Conservation (phyloP, 2,888 invertebrate species). For the Xestia rhomboidea region DNA sequence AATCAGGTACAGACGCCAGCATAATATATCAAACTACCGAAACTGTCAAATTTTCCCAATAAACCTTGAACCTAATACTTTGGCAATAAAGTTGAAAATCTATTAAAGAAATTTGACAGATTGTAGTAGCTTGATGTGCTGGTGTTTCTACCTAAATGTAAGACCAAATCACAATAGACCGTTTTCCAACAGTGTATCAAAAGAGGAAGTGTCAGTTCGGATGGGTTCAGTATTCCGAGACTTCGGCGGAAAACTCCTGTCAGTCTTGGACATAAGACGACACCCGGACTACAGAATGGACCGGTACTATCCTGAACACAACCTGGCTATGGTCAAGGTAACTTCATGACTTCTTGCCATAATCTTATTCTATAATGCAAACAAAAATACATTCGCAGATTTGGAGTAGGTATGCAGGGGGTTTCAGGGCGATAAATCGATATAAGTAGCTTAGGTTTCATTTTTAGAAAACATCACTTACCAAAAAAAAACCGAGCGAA, state of each 20-base stretch:
- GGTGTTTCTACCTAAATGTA: background rate
- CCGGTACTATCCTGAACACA: conserved; percentile 88
- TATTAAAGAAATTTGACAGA: too few species aligned
- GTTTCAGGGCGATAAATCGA: too few species aligned
- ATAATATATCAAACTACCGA: too few species aligned
- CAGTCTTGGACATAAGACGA: conserved; percentile 79
- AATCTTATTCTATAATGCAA: too few species aligned
- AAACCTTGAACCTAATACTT: too few species aligned
- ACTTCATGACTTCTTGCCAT: background rate
- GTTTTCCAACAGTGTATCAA: conserved; percentile 76
- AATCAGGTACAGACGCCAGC: background rate
- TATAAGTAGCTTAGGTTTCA: too few species aligned
- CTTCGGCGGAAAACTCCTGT: conserved; percentile 82
- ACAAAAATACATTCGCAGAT: background rate
- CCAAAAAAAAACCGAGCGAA: too few species aligned
- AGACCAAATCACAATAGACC: background rate
- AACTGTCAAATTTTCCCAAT: too few species aligned
- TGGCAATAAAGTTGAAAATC: too few species aligned
- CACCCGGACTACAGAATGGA: conserved; percentile 85
- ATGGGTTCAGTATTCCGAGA: conserved; percentile 87
- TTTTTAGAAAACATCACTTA: too few species aligned
- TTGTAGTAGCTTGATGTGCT: too few species aligned
- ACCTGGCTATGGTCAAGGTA: conserved; percentile 86
- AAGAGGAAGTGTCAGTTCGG: conserved; percentile 84
- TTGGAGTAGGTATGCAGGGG: too few species aligned